Evolutionary conservation across 2,797 vertebrate species (phyloP).

Genomic region (Champsocephalus gunnari): DNA sequence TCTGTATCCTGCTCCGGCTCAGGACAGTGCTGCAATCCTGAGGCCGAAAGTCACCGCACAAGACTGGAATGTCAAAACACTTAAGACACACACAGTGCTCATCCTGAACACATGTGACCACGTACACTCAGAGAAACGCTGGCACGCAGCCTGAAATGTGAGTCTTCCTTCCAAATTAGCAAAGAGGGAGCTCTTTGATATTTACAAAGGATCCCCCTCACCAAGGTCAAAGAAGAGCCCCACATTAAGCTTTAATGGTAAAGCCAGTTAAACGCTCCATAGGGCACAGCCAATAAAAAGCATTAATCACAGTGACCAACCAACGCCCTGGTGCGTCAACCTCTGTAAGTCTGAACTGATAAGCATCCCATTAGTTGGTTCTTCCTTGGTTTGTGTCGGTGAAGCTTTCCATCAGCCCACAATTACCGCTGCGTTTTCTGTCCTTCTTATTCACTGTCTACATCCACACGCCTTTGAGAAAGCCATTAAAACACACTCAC

Average conservation of each 20-base stretch:
- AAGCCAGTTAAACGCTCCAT: slow-evolving; percentile 76
- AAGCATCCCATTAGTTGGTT: slow-evolving; percentile 80
- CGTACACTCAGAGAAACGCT: slow-evolving; percentile 2
- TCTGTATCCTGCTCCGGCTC: slow-evolving; percentile 40
- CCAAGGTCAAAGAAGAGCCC: slow-evolving; percentile 75
- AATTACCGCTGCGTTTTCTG: slow-evolving; percentile 53
- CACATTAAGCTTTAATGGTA: slow-evolving; percentile 71
- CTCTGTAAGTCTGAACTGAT: slow-evolving; percentile 77
- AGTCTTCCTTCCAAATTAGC: slow-evolving; percentile 16
- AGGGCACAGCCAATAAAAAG: slow-evolving; percentile 75
- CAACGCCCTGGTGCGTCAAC: slow-evolving; percentile 59
- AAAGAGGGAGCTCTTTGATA: slow-evolving; percentile 28
- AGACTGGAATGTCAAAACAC: slow-evolving; percentile 29
- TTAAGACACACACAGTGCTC: slow-evolving; percentile 3
- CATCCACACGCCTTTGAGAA: background rate
- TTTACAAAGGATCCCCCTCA: slow-evolving; percentile 58
- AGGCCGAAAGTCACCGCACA: slow-evolving; percentile 36
- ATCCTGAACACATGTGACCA: slow-evolving; percentile 22
- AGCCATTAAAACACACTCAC: slow-evolving; percentile 52
- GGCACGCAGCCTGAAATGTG: background rate
- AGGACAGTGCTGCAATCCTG: slow-evolving; percentile 50
- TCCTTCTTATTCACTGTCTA: slow-evolving; percentile 39
- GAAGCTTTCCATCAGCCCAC: slow-evolving; percentile 58
- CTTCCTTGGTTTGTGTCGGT: slow-evolving; percentile 66
- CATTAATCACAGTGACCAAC: slow-evolving; percentile 77